These are phyloP conservation scores for Drosophila grimshawi DNA, from an alignment of 1,140 invertebrate species.

Conservation along the genomic window DNA sequence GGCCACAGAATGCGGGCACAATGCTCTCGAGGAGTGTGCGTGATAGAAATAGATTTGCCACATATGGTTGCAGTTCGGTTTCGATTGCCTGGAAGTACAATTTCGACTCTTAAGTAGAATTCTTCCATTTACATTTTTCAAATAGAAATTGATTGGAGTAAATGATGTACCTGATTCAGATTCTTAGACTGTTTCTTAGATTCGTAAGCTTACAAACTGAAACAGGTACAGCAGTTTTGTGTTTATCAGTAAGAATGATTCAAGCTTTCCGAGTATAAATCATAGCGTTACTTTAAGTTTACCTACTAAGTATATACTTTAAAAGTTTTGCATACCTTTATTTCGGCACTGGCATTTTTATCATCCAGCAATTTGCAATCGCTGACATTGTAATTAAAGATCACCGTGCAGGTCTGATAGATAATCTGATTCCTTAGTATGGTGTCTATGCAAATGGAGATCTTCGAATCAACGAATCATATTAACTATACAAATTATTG, in stretches of 20 bases:
- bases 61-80: constrained; percentile 87
- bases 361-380: constrained; percentile 85
- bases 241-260: no score
- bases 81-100: constrained; percentile 84
- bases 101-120: background rate
- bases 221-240: no score
- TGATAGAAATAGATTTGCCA: constrained; percentile 86
- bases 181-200: no score
- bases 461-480: no score
- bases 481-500: background rate
- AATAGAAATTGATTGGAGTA: no score
- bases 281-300: background rate
- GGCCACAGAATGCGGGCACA: constrained; percentile 87
- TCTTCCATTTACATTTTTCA: no score
- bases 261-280: no score
- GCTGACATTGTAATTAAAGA: constrained; percentile 85
- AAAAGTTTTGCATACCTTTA: constrained; percentile 54
- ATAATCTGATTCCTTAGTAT: constrained; percentile 86
- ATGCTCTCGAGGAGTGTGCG: constrained; percentile 87
- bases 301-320: background rate
- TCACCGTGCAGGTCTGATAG: constrained; percentile 85
- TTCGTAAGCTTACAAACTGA: no score
- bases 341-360: constrained; percentile 85
- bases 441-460: constrained; percentile 83
- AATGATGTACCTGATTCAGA: no score